These are phyloP conservation scores for Criorhina ranunculi DNA, from an alignment of 2,888 invertebrate genomes.

Conservation along the genomic window DNA sequence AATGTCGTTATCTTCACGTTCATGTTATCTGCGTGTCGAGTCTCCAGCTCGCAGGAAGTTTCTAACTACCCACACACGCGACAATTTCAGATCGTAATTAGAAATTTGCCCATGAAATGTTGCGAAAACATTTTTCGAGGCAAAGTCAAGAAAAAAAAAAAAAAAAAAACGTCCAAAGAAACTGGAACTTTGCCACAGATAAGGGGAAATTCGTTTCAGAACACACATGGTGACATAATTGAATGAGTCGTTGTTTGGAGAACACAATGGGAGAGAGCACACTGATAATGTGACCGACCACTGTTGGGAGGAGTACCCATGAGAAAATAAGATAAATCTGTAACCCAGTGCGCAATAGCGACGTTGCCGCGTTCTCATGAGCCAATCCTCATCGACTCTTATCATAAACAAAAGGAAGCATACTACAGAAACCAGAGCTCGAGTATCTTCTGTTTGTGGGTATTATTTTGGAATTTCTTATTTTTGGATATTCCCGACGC, in stretches of 20 bases:
- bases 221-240: slow-evolving; percentile 76
- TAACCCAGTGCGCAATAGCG: slow-evolving; percentile 68
- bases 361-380: slow-evolving; percentile 34
- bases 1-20: background rate
- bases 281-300: slow-evolving; percentile 49
- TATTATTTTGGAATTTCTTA: slow-evolving; percentile 60
- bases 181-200: slow-evolving; percentile 63
- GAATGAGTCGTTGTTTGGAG: slow-evolving; percentile 53
- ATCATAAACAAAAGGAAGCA: slow-evolving; percentile 75
- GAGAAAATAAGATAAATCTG: slow-evolving; percentile 75
- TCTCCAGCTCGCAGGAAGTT: slow-evolving; percentile 52
- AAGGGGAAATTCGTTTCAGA: slow-evolving; percentile 65
- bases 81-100: slow-evolving; percentile 58
- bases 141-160: slow-evolving; percentile 8
- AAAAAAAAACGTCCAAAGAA: slow-evolving; percentile 36
- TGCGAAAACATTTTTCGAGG: slow-evolving; percentile 66
- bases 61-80: slow-evolving; percentile 31
- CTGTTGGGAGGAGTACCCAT: slow-evolving; percentile 62
- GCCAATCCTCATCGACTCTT: slow-evolving; percentile 40
- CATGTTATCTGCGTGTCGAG: slow-evolving; percentile 13
- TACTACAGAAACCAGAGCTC: slow-evolving; percentile 42
- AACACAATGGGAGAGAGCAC: slow-evolving; percentile 56
- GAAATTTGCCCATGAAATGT: slow-evolving; percentile 74
- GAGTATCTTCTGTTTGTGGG: slow-evolving; percentile 68
- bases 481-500: slow-evolving; percentile 63